Evolutionary conservation across 2,888 invertebrate genomes (phyloP), one percentile per base, ranked within the genome.

Genomic region (Hymenopus coronatus): DNA sequence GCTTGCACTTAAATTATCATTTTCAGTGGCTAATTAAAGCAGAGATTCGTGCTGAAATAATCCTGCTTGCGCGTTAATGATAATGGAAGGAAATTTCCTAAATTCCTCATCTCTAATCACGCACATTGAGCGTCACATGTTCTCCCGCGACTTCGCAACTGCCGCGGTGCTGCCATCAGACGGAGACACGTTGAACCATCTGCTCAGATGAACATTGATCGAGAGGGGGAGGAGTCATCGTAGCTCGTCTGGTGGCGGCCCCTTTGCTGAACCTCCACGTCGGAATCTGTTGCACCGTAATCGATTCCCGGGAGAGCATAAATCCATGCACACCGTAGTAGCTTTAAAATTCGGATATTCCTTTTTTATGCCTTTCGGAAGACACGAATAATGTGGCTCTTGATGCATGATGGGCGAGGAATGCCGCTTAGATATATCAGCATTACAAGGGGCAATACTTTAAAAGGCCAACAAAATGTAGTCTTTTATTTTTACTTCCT

Each of bases 291-390:
- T 70, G 54, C 54, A 70, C 54, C 54, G 25, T 70, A 70, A 70
- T 70, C 54, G 54, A 70, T 70, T 70, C 54, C 54, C 54, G 54
- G 54, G 54, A 70, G 54, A 70, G 54, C 20, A 70, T 70, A 70
- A 20, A 70, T 70, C 54, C 54, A 70, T 70, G 54, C 15, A 70
- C 54, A 70, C 54, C 54, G 97, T 97, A 88, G 98, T 98, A 0
- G 98, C 98, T 25, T 99, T 99, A 93, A 99, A 99, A 94, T 98
- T 99, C 91, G 99, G 99, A 0, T 99, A 99, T 93, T 98, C 99
- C 0, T 94, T 99, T 85, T 99, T 99, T 28, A 94, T 99, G 84
- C 98, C 98, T 83, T 99, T 99, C 93, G 98, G 98, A 14, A 40
- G 40, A 40, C 40, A 40, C 12, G 40, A 40, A 40, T 40, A 40